A percentile compares a stretch with the other conserved stretches of the same genome.
phyloP scores from a whole-genome alignment of 2,888 invertebrate genomes.

The Cryptocephalus moraei region DNA sequence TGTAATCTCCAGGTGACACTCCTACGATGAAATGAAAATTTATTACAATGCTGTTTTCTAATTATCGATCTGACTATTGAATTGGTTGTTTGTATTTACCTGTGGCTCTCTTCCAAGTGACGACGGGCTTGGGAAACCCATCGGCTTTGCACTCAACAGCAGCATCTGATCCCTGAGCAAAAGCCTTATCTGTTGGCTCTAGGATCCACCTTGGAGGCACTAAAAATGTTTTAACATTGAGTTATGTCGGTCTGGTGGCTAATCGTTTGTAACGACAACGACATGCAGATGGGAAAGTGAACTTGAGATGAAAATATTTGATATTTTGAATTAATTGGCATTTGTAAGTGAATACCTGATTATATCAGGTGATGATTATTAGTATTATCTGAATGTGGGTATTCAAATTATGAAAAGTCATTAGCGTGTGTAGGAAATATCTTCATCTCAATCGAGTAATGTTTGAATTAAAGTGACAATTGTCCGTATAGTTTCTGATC shows the following conservation, averaged over 20 bases:
- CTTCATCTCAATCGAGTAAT: too few species aligned
- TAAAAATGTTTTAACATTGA: constrained; percentile 41
- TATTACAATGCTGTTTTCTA: not conserved
- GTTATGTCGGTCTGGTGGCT: not conserved
- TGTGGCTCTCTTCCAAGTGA: constrained; percentile 92
- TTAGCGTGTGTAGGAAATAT: too few species aligned
- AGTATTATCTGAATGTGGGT: too few species aligned
- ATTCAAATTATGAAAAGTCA: too few species aligned
- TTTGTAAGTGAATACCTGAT: too few species aligned
- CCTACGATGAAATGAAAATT: constrained; percentile 45
- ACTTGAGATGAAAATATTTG: too few species aligned
- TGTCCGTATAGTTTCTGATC: too few species aligned
- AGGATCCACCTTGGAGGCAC: constrained; percentile 94
- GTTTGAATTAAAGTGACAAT: too few species aligned
- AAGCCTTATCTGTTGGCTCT: constrained; percentile 90
- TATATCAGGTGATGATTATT: too few species aligned
- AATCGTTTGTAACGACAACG: not conserved
- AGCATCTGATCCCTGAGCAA: constrained; percentile 88
- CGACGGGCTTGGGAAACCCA: constrained; percentile 88
- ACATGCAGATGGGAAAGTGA: too few species aligned
- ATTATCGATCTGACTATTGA: too few species aligned
- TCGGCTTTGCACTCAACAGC: constrained; percentile 93
- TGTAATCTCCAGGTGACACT: constrained; percentile 85
- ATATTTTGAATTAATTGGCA: too few species aligned
- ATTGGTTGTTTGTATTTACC: constrained; percentile 44